Base-by-base conservation (phyloP, 2,888 invertebrate species). In the Lucinisca nassula region DNA sequence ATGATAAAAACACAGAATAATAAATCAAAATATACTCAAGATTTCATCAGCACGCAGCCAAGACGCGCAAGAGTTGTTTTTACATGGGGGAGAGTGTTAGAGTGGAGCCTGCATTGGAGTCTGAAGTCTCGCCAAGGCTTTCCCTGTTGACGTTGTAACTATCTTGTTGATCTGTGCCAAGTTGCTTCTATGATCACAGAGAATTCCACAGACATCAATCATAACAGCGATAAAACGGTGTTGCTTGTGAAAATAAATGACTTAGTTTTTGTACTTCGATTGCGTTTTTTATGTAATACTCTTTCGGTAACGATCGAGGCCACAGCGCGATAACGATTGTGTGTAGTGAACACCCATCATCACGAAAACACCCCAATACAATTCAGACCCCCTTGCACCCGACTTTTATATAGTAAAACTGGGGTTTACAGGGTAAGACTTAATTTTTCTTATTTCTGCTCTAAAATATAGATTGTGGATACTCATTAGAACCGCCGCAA, bases 1-100 rank as follows among this genome's bases (percentile, higher is more conserved):
- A 90, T 90, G 90, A 90, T 90, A 90, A 90, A 90, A 90, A 87
- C 90, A 90, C 70, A 49, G 86, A 32, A 32, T 75, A 38, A 84
- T 90, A 90, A 90, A 88, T 90, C 90, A 90, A 77, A 61, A 72
- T 58, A 82, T 76, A 79, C 85, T 90, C 87, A 67, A 67, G 67
- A 67, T 67, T 67, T 67, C 67, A 67, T 67, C 67, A 67, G 67
- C 67, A 35, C 67, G 67, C 32, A 35, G 67, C 67, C 32, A 21
- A 30, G 35, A 8, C 32, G 32, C 35, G 67, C 67, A 35, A 67
- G 67, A 27, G 21, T 1, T 35, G 67, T 32, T 67, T 17, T 67
- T 67, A 67, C 67, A 35, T 17, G 35, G 35, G 3, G 21, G 2
- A 67, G 67, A 67, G 32, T 4, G 30, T 21, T 32, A 12, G 17